Conservation (phyloP, 2,888 invertebrate genomes). For the Apamea anceps region DNA sequence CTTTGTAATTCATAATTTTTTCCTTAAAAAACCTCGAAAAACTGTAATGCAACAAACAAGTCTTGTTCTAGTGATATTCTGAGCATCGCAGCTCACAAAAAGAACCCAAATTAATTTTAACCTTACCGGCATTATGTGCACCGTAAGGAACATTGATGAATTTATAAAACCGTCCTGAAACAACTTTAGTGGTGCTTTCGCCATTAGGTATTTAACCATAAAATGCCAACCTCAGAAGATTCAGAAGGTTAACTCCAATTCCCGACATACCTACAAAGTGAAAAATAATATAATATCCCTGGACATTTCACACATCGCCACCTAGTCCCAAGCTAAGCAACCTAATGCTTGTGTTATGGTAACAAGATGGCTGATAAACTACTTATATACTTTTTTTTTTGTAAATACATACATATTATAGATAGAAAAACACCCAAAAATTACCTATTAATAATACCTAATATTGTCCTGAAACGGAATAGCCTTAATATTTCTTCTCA, state of each 20-base stretch:
- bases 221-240: not conserved
- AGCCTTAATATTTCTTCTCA: not conserved
- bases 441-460: no score
- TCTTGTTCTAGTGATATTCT: not conserved
- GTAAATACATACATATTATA: no score
- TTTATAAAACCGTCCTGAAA: conserved; percentile 43
- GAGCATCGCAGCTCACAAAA: not conserved
- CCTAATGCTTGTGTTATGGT: no score
- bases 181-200: conserved; percentile 20
- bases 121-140: not conserved
- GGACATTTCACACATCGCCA: no score
- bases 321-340: no score
- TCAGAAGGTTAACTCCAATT: conserved; percentile 22
- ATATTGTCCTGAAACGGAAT: not conserved
- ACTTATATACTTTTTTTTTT: no score
- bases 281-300: no score
- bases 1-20: no score
- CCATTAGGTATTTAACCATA: conserved; percentile 19
- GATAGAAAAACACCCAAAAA: no score
- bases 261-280: not conserved
- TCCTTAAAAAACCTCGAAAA: no score
- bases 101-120: not conserved
- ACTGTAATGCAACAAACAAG: not conserved
- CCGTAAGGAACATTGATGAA: conserved; percentile 29
- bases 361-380: no score